Evolutionary conservation across 2,888 invertebrate genomes (phyloP).

Genomic region (Scaptomyza reducta): DNA sequence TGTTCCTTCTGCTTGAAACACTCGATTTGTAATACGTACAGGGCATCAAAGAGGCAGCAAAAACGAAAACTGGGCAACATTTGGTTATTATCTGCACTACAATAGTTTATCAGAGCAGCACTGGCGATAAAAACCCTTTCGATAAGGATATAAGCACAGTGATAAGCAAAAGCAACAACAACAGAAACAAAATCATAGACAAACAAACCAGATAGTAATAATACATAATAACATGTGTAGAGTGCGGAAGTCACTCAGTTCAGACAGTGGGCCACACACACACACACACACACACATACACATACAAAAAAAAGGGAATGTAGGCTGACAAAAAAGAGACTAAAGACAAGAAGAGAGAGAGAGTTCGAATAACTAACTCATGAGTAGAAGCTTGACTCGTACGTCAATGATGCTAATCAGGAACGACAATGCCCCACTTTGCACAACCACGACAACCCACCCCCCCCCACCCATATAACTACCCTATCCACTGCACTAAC

Average conservation of each 20-base stretch:
- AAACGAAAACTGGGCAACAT: conserved; percentile 47
- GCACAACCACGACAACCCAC: background rate
- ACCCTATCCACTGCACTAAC: background rate
- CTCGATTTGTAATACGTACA: background rate
- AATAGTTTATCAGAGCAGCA: conserved; percentile 69
- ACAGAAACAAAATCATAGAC: conserved; percentile 49
- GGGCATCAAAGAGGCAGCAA: background rate
- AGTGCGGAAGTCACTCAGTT: conserved; percentile 40
- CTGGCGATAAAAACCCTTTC: conserved; percentile 63
- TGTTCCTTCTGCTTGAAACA: background rate
- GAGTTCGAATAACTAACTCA: conserved; percentile 10
- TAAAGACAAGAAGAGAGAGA: background rate
- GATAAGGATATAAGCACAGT: conserved; percentile 73
- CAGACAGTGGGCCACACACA: conserved; percentile 12
- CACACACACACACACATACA: background rate
- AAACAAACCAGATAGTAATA: conserved; percentile 77
- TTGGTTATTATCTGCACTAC: conserved; percentile 66
- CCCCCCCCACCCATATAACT: background rate
- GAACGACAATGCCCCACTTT: conserved; percentile 54
- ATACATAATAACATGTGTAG: conserved; percentile 66
- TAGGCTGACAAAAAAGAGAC: conserved; percentile 32
- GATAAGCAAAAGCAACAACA: conserved; percentile 56
- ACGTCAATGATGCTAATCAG: conserved; percentile 70
- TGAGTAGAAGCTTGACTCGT: conserved; percentile 38
- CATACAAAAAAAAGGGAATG: conserved; percentile 35